Evolutionary conservation across 2,888 invertebrate genomes (phyloP).

Genomic region (Limnephilus lunatus): DNA sequence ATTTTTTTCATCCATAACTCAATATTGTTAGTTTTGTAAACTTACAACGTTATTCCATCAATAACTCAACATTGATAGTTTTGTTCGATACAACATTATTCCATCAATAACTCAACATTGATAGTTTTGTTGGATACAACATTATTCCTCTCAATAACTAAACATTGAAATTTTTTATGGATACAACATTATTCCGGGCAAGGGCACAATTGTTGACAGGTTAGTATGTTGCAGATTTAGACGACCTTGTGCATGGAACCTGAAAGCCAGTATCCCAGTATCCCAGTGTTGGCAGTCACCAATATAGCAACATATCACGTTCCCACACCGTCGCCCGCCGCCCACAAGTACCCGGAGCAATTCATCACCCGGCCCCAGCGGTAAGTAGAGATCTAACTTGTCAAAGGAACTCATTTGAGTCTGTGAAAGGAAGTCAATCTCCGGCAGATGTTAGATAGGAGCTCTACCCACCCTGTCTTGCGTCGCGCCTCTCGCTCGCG

Average conservation of each 20-base stretch:
- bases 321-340: background rate
- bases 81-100: no score
- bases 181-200: background rate
- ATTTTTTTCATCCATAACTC: no score
- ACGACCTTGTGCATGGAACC: constrained; percentile 13
- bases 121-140: no score
- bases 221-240: background rate
- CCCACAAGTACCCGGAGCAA: constrained; percentile 52
- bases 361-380: constrained; percentile 63
- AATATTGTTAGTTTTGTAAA: no score
- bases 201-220: background rate
- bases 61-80: no score
- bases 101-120: no score
- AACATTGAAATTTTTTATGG: no score
- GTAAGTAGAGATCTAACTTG: constrained; percentile 65
- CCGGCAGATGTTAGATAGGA: constrained; percentile 66
- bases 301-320: background rate
- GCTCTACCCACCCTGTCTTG: constrained; percentile 44
- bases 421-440: constrained; percentile 67
- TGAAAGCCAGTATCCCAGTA: constrained; percentile 8
- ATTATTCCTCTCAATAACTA: background rate
- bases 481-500: background rate
- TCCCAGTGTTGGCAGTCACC: background rate
- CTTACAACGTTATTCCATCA: background rate
- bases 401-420: constrained; percentile 67